Conservation (phyloP, 2,113 vertebrate species). For the Syrmaticus mikado region DNA sequence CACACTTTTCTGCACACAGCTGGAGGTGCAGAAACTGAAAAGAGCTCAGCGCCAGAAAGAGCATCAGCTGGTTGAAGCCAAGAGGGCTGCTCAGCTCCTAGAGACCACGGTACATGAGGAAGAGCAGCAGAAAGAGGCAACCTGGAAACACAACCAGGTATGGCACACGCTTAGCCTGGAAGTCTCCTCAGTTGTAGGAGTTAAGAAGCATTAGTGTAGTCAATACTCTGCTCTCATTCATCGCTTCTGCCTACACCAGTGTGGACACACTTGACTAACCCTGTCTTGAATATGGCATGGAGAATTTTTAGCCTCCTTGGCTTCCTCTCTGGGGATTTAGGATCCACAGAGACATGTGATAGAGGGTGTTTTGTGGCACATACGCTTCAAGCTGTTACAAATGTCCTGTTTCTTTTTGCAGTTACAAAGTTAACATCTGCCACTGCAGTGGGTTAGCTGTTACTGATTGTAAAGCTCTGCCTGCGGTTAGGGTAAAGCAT, state of each 20-base stretch:
- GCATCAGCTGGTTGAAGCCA: conserved; percentile 80
- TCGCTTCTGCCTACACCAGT: background rate
- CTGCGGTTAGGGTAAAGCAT: background rate
- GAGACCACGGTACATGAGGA: conserved; percentile 78
- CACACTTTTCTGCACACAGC: conserved; percentile 85
- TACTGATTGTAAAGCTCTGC: background rate
- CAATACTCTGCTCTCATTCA: background rate
- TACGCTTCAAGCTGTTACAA: background rate
- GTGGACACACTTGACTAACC: background rate
- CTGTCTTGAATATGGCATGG: background rate
- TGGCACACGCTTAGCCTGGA: background rate
- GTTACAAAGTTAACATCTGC: background rate
- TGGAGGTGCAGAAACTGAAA: conserved; percentile 86
- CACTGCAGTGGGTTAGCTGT: background rate
- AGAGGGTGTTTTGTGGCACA: background rate
- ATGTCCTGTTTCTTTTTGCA: background rate
- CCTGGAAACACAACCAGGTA: conserved; percentile 89
- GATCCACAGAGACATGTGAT: background rate
- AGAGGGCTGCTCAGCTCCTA: conserved; percentile 74
- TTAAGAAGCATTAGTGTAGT: background rate
- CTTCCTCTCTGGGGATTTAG: background rate
- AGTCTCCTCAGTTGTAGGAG: background rate
- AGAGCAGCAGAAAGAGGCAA: conserved; percentile 83
- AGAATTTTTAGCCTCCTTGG: background rate
- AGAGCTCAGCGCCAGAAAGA: conserved; percentile 79